Base-by-base conservation (phyloP, 2,797 vertebrate genomes). In the Liparis tanakae region DNA sequence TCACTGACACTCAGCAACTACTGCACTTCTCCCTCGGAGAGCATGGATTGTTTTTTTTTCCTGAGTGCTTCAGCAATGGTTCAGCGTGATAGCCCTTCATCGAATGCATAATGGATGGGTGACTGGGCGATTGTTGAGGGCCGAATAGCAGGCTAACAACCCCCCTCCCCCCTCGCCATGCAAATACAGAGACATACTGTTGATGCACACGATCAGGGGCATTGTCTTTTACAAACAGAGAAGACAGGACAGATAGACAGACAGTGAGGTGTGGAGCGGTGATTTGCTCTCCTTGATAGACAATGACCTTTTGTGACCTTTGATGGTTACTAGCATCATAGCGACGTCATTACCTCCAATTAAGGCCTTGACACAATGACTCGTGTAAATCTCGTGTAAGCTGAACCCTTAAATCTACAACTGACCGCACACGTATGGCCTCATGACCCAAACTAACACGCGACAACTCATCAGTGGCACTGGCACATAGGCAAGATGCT, bases 21-120 rank as follows among this genome's bases (percentile, higher is more conserved):
- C 70, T 74, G 73, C 67, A 74, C 84, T 74, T 82, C 70, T 88
- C 80, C 80, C 72, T 70, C 22, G 60, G 73, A 87, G 85, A 89
- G 81, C 79, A 73, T 53, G 72, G 78, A 79, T 82, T 80, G 74
- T 73, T 74, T 51, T 65, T 67, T 74, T 84, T 91, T 91, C 91
- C 91, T 92, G 91, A 92, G 90, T 89, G 89, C 90, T 85, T 88
- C 82, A 86, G 80, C 82, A 87, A 88, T 86, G 85, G 77, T 93
- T 90, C 77, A 86, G 82, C 76, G 56, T 79, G 90, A 84, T 92
- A 93, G 91, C 92, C 93, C 92, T 94, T 94, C 89, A 87, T 88
- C 74, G 60, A 87, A 89, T 86, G 76, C 84, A 88, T 87, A 83
- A 92, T 80, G 76, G 76, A 81, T 84, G 81, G 68, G 70, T 76